Conservation (phyloP, 2,888 invertebrate species). For the Tinea semifulvella region DNA sequence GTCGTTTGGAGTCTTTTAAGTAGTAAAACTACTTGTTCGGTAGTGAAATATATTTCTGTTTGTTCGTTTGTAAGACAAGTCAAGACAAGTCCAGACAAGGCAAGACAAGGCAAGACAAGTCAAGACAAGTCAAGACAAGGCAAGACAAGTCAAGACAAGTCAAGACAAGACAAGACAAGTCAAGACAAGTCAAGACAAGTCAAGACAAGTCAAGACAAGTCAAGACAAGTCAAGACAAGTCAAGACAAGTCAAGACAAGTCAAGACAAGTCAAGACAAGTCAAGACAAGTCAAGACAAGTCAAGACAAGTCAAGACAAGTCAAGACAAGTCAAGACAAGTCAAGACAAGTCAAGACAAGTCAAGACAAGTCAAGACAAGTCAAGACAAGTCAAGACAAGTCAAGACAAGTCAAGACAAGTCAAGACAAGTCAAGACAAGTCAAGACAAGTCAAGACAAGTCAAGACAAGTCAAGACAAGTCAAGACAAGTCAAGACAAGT, state of each 20-base stretch:
- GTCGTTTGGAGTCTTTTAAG: too few relatives aligned
- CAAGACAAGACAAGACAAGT: constrained; percentile 13
- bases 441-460: constrained; percentile 12
- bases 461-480: constrained; percentile 12
- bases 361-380: constrained; percentile 14
- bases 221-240: constrained; percentile 12
- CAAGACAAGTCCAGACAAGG: too few relatives aligned
- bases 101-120: too few relatives aligned
- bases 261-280: constrained; percentile 12
- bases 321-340: constrained; percentile 16
- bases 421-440: constrained; percentile 12
- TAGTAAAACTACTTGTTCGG: too few relatives aligned
- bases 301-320: constrained; percentile 15
- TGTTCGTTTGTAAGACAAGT: too few relatives aligned
- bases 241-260: constrained; percentile 13
- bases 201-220: constrained; percentile 13
- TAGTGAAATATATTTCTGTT: too few relatives aligned
- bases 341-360: constrained; percentile 14
- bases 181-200: constrained; percentile 13
- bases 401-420: constrained; percentile 13
- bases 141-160: constrained; percentile 13
- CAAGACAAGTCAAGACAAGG: constrained; percentile 13
- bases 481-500: constrained; percentile 13
- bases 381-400: constrained; percentile 15
- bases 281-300: constrained; percentile 13